Evolutionary conservation across 2,888 invertebrate genomes (phyloP).

Genomic region (Tiliacea aurago): DNA sequence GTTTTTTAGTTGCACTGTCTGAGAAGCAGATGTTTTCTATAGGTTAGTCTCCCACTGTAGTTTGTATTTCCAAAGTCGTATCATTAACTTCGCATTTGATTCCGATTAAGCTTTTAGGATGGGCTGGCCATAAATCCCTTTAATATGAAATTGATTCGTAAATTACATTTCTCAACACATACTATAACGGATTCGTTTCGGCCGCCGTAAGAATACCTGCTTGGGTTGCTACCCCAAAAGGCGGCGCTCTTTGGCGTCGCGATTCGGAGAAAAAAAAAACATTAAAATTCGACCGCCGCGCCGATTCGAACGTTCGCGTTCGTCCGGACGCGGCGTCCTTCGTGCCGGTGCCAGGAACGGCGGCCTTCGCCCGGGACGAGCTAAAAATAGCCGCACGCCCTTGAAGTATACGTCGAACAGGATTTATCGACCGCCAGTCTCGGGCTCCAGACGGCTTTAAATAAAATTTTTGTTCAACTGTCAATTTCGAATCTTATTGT

Average conservation of each 20-base stretch:
- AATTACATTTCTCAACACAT: conserved; percentile 62
- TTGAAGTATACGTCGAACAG: conserved; percentile 86
- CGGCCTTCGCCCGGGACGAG: conserved; percentile 82
- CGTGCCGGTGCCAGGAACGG: conserved; percentile 69
- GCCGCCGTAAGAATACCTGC: conserved; percentile 56
- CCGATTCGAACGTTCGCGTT: conserved; percentile 58
- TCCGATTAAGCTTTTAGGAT: conserved; percentile 62
- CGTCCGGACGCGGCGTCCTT: conserved; percentile 73
- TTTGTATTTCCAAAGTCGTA: conserved; percentile 46
- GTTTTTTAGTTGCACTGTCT: conserved; percentile 36
- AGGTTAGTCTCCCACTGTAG: conserved; percentile 28
- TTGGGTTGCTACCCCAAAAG: conserved; percentile 62
- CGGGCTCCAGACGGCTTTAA: conserved; percentile 64
- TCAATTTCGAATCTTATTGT: conserved; percentile 61
- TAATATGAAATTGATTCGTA: conserved; percentile 64
- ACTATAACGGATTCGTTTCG: conserved; percentile 58
- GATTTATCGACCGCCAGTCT: conserved; percentile 81
- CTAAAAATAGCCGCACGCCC: conserved; percentile 87
- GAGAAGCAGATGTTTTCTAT: conserved; percentile 34
- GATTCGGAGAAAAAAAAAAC: conserved; percentile 79
- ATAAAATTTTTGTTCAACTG: conserved; percentile 57
- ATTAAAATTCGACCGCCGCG: conserved; percentile 76
- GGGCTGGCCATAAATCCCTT: conserved; percentile 54
- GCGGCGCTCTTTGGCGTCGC: conserved; percentile 72
- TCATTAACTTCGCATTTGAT: conserved; percentile 67